Evolutionary conservation across 2,113 vertebrate genomes (phyloP), one percentile per base, ranked within the genome.

Genomic region (Meleagris gallopavo): DNA sequence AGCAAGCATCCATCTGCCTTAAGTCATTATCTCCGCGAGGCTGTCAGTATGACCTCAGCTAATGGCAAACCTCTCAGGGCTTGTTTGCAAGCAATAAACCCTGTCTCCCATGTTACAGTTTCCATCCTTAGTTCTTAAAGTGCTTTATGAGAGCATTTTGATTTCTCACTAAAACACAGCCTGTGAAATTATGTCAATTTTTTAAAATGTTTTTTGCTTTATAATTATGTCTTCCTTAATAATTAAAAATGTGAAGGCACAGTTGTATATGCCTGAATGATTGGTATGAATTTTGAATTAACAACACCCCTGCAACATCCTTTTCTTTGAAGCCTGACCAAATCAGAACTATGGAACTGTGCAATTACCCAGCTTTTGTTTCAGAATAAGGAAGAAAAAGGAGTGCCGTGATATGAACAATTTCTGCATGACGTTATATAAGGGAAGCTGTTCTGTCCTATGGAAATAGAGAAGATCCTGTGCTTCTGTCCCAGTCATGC

Each of bases 141-240:
- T 80, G 69, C 41, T 91, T 93, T 71, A 64, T 64, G 10, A 91
- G 21, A 77, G 24, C 13, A 11, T 52, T 89, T 86, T 75, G 3
- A 3, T 40, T 61, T 60, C 20, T 4, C 10, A 24, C 34, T 77
- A n/a, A 87, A 62, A 29, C 29, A 71, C 3, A 30, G 52, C 22
- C 61, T 72, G 10, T 86, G 74, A 86, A 75, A 71, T 15, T 5
- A 14, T 58, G 45, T 9, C 2, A 1, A 0, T 0, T 19, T 19
- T 48, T 82, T 43, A 29, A 25, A 84, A 41, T 64, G 0, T 41
- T 43, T 2, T 9, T 7, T 2, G 7, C 6, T 55, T 73, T 71
- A 65, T 58, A 5, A 10, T 21, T 15, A 38, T 38, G 16, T 40
- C 24, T 88, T 58, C 22, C 38, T 48, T 65, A 46, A 57, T 80